phyloP scores from a whole-genome alignment of 2,888 invertebrate species.

The Hypselothyrea guttata region DNA sequence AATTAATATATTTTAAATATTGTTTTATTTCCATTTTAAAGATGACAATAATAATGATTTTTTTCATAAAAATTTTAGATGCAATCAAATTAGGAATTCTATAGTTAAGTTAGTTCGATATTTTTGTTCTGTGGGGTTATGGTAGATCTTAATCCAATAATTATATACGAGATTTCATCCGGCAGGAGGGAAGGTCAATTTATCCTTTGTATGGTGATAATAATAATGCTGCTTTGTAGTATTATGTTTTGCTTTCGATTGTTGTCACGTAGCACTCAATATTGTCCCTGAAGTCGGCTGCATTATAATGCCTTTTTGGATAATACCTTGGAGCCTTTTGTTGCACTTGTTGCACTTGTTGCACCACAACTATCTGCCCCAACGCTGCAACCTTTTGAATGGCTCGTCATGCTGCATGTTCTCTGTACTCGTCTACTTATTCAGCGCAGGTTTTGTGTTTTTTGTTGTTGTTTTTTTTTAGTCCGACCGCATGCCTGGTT shows the following conservation, averaged over 20 bases:
- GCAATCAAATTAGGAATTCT: too few relatives aligned
- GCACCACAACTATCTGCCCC: background rate
- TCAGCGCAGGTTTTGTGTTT: constrained; percentile 50
- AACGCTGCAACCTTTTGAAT: too few relatives aligned
- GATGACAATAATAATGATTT: too few relatives aligned
- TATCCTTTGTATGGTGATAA: too few relatives aligned
- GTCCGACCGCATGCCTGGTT: constrained; percentile 64
- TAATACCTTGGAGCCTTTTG: constrained; percentile 30
- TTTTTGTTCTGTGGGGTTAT: too few relatives aligned
- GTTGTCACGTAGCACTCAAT: constrained; percentile 37
- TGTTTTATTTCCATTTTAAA: too few relatives aligned
- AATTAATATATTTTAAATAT: too few relatives aligned
- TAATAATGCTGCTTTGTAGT: background rate
- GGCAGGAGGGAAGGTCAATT: too few relatives aligned
- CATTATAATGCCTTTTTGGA: constrained; percentile 46
- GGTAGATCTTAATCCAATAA: too few relatives aligned
- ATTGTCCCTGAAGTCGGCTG: constrained; percentile 30
- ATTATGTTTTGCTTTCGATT: background rate
- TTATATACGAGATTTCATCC: too few relatives aligned
- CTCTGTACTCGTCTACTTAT: constrained; percentile 21
- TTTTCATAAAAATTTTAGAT: too few relatives aligned
- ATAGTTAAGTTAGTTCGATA: too few relatives aligned
- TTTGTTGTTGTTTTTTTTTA: constrained; percentile 23
- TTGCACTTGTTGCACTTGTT: constrained; percentile 35
- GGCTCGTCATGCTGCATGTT: background rate